Evolutionary conservation across 2,113 vertebrate genomes (phyloP).

Genomic region (Erpornis zantholeuca): DNA sequence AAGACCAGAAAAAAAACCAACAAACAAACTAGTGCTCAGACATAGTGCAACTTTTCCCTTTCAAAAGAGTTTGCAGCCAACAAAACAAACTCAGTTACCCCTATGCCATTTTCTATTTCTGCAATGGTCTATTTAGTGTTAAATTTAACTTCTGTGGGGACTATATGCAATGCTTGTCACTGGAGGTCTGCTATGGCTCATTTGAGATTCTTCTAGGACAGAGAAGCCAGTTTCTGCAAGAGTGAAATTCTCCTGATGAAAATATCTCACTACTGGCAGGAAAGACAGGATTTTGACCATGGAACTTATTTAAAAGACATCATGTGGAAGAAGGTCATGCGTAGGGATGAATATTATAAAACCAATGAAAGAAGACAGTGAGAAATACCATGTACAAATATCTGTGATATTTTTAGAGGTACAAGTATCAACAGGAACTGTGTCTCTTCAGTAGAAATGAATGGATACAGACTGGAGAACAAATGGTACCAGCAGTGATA

Average conservation of each 20-base stretch:
- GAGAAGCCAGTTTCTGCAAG: background rate
- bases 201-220: background rate
- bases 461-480: background rate
- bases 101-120: background rate
- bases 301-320: background rate
- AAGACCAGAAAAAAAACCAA: background rate
- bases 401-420: background rate
- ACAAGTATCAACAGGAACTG: background rate
- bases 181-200: background rate
- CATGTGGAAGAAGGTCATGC: background rate
- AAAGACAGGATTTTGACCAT: background rate
- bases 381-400: constrained; percentile 14
- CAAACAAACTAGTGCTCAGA: background rate
- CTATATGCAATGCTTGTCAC: background rate
- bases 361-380: background rate
- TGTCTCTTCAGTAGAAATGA: background rate
- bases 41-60: background rate
- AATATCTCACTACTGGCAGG: background rate
- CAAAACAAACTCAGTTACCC: background rate
- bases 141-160: background rate
- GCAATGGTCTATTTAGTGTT: background rate
- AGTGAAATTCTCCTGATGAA: background rate
- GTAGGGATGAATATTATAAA: background rate
- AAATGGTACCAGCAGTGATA: constrained; percentile 2
- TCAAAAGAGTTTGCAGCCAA: background rate